Conservation (phyloP, 2,888 invertebrate genomes). For the Rhopalosiphum nymphaeae region DNA sequence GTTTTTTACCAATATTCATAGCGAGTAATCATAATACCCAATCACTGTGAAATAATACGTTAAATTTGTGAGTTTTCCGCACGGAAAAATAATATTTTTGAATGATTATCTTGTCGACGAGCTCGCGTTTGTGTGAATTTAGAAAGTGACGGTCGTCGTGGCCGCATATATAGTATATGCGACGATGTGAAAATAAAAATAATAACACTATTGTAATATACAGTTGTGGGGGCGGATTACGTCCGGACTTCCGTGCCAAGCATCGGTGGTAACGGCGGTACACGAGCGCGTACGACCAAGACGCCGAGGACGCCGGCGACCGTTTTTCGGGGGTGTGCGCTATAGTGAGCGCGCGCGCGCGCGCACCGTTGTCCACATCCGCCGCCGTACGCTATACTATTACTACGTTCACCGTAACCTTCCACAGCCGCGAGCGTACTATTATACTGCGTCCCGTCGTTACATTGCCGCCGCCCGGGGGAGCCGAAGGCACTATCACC, state of each 20-base stretch:
- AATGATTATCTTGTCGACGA: background rate
- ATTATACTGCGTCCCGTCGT: background rate
- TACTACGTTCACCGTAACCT: slow-evolving; percentile 17
- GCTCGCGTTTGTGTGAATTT: background rate
- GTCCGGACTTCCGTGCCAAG: background rate
- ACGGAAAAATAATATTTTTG: background rate
- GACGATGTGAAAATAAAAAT: background rate
- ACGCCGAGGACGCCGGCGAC: slow-evolving; percentile 15
- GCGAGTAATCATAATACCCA: background rate
- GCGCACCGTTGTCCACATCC: background rate
- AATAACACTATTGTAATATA: background rate
- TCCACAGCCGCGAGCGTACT: background rate
- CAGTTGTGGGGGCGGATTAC: background rate
- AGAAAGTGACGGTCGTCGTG: background rate
- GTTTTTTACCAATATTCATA: background rate
- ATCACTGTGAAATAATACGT: background rate
- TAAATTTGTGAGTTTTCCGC: background rate
- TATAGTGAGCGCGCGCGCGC: background rate
- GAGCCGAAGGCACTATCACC: background rate
- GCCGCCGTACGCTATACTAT: background rate
- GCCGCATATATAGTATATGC: background rate
- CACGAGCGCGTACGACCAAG: slow-evolving; percentile 13
- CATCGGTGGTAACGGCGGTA: background rate
- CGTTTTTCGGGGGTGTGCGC: slow-evolving; percentile 15
- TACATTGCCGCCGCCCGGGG: background rate